phyloP scores from a whole-genome alignment of 1,140 invertebrate genomes.

The Ptiloglossa arizonensis region DNA sequence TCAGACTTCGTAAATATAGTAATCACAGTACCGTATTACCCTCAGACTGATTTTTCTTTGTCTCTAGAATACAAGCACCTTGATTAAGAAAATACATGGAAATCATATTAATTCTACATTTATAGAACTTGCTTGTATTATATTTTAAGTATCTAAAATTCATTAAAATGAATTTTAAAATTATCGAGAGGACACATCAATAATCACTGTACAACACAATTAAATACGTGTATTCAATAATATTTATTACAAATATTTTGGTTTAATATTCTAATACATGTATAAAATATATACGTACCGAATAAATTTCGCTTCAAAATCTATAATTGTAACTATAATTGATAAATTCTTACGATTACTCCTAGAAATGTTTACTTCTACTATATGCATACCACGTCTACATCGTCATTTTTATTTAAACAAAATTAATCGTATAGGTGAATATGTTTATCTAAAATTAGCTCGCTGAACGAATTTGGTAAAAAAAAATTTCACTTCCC shows the following conservation, averaged over 20 bases:
- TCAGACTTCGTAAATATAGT: too few relatives aligned
- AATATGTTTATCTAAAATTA: not conserved
- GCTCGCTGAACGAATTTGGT: too few relatives aligned
- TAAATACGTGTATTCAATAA: not conserved
- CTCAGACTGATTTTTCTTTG: too few relatives aligned
- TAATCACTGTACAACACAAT: not conserved
- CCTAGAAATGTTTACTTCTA: not conserved
- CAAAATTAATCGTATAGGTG: not conserved
- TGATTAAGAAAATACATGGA: too few relatives aligned
- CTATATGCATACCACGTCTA: too few relatives aligned
- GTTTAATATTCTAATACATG: conserved; percentile 2
- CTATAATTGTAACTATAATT: conserved; percentile 6
- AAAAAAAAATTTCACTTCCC: too few relatives aligned
- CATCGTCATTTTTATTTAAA: not conserved
- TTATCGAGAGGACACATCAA: not conserved
- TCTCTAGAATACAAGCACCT: too few relatives aligned
- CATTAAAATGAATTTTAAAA: not conserved
- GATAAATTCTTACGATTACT: not conserved
- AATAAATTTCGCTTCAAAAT: not conserved
- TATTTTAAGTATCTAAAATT: not conserved
- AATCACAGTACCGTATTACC: too few relatives aligned
- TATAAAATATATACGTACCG: conserved; percentile 16
- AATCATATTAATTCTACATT: too few relatives aligned
- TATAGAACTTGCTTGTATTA: too few relatives aligned
- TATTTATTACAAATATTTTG: conserved; percentile 27